Evolutionary conservation across 2,113 vertebrate species (phyloP).

Genomic region (Peucedramus taeniatus): DNA sequence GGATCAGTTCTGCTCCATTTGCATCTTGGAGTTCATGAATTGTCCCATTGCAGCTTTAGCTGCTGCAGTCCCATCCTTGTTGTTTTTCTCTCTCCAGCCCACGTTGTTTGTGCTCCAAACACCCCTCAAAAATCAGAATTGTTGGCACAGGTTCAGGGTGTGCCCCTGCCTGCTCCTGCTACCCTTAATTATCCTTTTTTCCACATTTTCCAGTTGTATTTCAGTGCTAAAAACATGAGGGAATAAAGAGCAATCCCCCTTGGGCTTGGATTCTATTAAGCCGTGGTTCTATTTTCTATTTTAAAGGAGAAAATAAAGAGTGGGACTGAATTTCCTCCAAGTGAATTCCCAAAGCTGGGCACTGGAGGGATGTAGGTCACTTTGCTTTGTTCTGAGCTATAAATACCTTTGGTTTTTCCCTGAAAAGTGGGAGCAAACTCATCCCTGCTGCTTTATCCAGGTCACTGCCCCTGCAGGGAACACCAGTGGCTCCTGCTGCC

Average conservation of each 20-base stretch:
- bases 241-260: neutral
- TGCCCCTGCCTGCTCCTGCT: neutral
- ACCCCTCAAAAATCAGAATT: neutral
- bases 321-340: neutral
- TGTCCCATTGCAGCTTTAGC: no score
- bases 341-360: neutral
- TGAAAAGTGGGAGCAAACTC: neutral
- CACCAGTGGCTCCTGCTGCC: neutral
- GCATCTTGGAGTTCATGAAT: no score
- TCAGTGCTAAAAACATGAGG: neutral
- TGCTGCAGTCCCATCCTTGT: no score
- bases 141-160: no score
- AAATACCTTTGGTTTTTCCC: neutral
- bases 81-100: no score
- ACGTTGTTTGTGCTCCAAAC: no score
- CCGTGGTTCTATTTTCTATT: neutral
- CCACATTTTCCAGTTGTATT: neutral
- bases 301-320: neutral
- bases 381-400: neutral
- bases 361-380: conserved; percentile 27
- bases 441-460: neutral
- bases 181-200: neutral
- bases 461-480: neutral
- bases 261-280: neutral
- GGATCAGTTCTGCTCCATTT: no score